phyloP scores from a whole-genome alignment of 1,140 invertebrate genomes.

The Orchestia grillus region DNA sequence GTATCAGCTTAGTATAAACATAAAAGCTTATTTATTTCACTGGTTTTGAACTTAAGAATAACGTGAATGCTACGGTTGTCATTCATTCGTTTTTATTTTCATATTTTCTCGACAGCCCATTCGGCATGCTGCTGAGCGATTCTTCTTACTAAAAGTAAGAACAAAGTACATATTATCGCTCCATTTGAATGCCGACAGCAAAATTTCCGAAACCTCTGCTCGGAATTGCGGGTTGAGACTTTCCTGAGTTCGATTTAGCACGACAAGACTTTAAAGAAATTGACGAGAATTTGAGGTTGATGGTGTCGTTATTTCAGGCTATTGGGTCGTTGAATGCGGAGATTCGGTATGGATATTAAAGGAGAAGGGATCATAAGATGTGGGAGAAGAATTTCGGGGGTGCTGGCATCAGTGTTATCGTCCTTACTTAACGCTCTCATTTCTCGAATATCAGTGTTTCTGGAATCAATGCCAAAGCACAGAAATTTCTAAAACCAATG shows the following conservation, averaged over 20 bases:
- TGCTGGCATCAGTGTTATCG: neutral
- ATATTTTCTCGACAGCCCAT: no score
- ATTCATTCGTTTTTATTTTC: no score
- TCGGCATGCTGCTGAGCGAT: no score
- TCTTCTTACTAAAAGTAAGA: no score
- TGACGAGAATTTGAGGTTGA: neutral
- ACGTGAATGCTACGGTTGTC: no score
- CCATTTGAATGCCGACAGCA: neutral
- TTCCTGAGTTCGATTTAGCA: neutral
- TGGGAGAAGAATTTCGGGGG: neutral
- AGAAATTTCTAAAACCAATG: no score
- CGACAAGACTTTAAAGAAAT: neutral
- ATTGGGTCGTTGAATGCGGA: neutral
- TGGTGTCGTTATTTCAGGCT: neutral
- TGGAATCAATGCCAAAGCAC: no score
- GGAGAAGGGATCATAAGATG: neutral
- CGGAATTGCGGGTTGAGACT: neutral
- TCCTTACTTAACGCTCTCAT: neutral
- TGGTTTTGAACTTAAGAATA: no score
- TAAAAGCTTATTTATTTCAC: no score
- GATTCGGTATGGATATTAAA: neutral
- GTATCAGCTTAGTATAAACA: no score
- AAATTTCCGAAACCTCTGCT: neutral
- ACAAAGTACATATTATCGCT: neutral
- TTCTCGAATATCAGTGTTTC: no score